phyloP scores from a whole-genome alignment of 2,113 vertebrate species.

The Siphamia tubifer region DNA sequence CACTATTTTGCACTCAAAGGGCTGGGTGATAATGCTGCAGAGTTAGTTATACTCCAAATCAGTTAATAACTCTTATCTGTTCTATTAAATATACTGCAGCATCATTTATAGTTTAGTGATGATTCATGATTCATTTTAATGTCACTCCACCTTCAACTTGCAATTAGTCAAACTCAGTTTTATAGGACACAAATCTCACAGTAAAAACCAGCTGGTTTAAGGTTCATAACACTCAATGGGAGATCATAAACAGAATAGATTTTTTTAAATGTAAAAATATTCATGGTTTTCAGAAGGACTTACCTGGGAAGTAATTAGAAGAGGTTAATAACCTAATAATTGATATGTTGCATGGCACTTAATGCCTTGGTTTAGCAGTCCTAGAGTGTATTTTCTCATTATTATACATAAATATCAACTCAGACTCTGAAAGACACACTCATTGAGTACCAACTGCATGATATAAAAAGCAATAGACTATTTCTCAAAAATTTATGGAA shows the following conservation, averaged over 20 bases:
- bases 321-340: conserved; percentile 29
- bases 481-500: background rate
- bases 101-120: background rate
- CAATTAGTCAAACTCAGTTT: conserved; percentile 4
- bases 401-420: background rate
- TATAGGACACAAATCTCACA: background rate
- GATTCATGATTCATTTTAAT: conserved; percentile 15
- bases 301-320: conserved; percentile 19
- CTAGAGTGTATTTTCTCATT: background rate
- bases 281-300: conserved; percentile 7
- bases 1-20: too few relatives aligned
- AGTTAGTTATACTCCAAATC: background rate
- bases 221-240: conserved; percentile 22
- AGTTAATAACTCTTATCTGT: background rate
- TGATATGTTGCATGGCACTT: background rate
- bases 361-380: background rate
- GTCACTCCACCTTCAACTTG: conserved; percentile 8
- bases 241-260: conserved; percentile 1
- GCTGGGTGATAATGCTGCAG: background rate
- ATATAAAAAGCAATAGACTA: background rate
- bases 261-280: background rate
- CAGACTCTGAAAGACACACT: background rate
- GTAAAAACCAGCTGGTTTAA: background rate
- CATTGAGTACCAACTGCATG: background rate
- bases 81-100: conserved; percentile 12